Evolutionary conservation across 1,140 invertebrate species (phyloP).

Genomic region (Rhagoletis pomonella): DNA sequence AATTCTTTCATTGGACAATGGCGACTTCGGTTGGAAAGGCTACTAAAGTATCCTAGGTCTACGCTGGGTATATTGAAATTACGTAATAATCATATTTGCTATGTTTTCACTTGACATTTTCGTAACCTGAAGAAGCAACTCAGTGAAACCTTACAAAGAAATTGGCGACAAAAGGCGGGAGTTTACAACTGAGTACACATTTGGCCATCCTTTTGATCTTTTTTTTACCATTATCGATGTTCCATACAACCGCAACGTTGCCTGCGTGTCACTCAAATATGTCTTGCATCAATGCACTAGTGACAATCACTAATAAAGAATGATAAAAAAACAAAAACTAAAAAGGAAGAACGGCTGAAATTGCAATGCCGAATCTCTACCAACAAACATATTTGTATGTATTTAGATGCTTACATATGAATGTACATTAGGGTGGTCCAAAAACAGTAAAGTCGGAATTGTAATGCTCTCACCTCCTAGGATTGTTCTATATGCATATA

Average conservation of each 20-base stretch:
- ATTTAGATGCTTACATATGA: no score
- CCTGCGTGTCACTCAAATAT: constrained; percentile 4
- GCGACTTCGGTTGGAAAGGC: no score
- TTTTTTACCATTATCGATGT: not conserved
- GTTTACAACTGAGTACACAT: not conserved
- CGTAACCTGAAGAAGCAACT: not conserved
- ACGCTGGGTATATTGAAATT: no score
- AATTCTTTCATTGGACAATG: no score
- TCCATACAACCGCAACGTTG: not conserved
- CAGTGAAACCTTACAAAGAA: not conserved
- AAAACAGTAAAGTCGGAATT: no score
- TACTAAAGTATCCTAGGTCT: no score
- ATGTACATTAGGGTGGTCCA: no score
- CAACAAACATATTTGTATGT: no score
- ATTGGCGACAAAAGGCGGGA: not conserved
- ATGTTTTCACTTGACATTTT: not conserved
- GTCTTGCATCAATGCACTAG: constrained; percentile 25
- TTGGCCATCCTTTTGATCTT: not conserved
- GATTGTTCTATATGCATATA: no score
- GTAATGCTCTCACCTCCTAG: no score
- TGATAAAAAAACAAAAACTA: not conserved
- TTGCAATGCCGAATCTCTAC: not conserved
- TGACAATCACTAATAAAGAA: constrained; percentile 17
- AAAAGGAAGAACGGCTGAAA: not conserved
- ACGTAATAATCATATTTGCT: no score